Percentiles rank a stretch among this genome's conserved stretches.
These are phyloP conservation scores for Hermaeophaga mercurialis DNA, from an alignment of 2,888 invertebrate genomes.

Conservation along the genomic window DNA sequence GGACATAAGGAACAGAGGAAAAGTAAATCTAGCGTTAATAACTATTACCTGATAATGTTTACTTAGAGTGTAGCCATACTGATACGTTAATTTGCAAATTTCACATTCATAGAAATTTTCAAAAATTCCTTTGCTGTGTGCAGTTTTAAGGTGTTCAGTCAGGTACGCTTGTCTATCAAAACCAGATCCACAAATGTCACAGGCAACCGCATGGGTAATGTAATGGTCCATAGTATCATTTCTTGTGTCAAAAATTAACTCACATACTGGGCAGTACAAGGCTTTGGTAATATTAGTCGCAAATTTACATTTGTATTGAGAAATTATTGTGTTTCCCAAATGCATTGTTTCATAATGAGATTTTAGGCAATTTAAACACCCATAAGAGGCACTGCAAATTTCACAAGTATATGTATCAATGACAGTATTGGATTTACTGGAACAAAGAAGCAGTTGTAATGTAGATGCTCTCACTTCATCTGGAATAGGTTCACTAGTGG, in stretches of 20 bases:
- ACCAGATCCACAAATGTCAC: slow-evolving; percentile 41
- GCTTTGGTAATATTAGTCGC: slow-evolving; percentile 12
- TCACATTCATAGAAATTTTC: slow-evolving; percentile 31
- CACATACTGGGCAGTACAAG: slow-evolving; percentile 30
- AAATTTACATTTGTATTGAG: slow-evolving; percentile 39
- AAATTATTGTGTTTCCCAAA: slow-evolving; percentile 30
- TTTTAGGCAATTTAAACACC: slow-evolving; percentile 43
- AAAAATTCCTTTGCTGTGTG: slow-evolving; percentile 36
- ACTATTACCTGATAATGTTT: slow-evolving; percentile 35
- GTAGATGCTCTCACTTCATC: slow-evolving; percentile 15
- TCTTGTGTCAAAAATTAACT: slow-evolving; percentile 26
- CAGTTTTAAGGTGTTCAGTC: slow-evolving; percentile 39
- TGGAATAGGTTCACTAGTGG: slow-evolving; percentile 7
- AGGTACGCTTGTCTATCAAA: slow-evolving; percentile 41
- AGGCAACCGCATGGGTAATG: slow-evolving; percentile 39
- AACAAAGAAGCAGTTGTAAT: slow-evolving; percentile 20
- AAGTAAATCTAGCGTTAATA: too few species aligned
- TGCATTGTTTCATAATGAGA: slow-evolving; percentile 43
- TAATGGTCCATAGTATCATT: slow-evolving; percentile 35
- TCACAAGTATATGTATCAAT: slow-evolving; percentile 29
- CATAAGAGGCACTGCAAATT: slow-evolving; percentile 28
- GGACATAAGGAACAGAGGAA: too few species aligned
- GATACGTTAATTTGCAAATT: slow-evolving; percentile 30
- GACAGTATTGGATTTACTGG: slow-evolving; percentile 5
- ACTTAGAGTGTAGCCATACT: slow-evolving; percentile 25